These are phyloP conservation scores for Argyrosomus japonicus DNA, from an alignment of 2,113 vertebrate genomes.

Conservation along the genomic window DNA sequence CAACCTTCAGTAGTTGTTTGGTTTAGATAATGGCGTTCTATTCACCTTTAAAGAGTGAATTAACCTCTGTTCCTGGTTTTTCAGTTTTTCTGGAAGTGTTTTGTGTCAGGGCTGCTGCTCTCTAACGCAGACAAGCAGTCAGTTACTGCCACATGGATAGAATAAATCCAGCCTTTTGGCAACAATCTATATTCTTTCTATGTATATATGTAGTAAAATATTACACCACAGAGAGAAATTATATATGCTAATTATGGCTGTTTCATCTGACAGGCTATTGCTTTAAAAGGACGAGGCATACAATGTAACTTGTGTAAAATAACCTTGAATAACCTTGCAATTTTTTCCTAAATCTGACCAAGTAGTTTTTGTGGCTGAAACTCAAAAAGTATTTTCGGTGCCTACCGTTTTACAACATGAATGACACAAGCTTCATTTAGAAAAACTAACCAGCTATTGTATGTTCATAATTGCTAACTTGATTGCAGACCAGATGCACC, in stretches of 20 bases:
- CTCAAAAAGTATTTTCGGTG: too few species aligned
- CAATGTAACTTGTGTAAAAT: neutral
- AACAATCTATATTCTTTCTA: neutral
- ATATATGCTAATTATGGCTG: neutral
- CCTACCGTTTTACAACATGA: too few species aligned
- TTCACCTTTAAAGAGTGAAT: slow-evolving; percentile 27
- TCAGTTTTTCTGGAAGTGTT: neutral
- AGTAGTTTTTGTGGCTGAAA: too few species aligned
- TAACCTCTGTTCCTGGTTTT: slow-evolving; percentile 12
- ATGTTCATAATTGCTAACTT: too few species aligned
- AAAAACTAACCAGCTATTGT: too few species aligned
- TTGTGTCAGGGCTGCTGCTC: slow-evolving; percentile 3
- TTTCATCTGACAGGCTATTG: neutral
- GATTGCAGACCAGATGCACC: too few species aligned
- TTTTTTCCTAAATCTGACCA: too few species aligned
- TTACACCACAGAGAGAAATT: neutral
- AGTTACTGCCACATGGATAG: neutral
- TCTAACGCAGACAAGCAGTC: neutral
- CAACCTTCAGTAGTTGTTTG: slow-evolving; percentile 32
- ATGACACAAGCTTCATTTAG: too few species aligned
- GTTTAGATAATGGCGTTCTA: slow-evolving; percentile 28
- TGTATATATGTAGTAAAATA: neutral
- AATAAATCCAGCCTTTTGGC: slow-evolving; percentile 4
- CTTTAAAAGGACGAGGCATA: neutral
- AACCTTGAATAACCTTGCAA: too few species aligned